Evolutionary conservation across 2,113 vertebrate species (phyloP).

Genomic region (Tachysurus vachellii): DNA sequence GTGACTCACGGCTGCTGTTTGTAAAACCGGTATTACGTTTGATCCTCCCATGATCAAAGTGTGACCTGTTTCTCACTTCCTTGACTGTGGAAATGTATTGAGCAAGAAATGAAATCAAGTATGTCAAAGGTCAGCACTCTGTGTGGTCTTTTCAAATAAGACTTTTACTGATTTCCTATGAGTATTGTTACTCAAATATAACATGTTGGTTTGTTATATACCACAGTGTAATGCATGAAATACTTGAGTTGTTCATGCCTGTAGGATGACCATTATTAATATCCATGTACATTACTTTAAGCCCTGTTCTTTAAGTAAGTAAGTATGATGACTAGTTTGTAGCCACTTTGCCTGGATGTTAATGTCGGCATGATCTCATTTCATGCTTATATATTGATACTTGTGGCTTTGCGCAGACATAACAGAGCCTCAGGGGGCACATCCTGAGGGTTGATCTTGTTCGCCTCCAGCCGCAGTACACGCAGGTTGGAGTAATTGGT

Average conservation of each 20-base stretch:
- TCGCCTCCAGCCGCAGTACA: conserved; percentile 89
- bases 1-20: not conserved
- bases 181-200: not conserved
- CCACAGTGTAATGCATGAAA: not conserved
- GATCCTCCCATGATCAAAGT: not conserved
- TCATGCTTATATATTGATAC: conserved; percentile 67
- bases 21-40: not conserved
- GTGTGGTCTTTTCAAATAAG: not conserved
- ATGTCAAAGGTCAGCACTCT: not conserved
- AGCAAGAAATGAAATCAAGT: not conserved
- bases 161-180: not conserved
- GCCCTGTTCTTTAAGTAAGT: not conserved
- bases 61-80: not conserved
- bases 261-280: not conserved
- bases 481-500: conserved; percentile 84
- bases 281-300: not conserved
- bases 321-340: not conserved
- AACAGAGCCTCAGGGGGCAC: conserved; percentile 85
- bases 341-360: not conserved
- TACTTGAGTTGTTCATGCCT: not conserved
- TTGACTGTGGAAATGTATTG: not conserved
- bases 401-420: conserved; percentile 83
- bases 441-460: conserved; percentile 77
- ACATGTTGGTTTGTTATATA: not conserved
- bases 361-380: not conserved